Percentiles rank a stretch among this genome's conserved stretches.
Conservation (phyloP, 2,113 vertebrate genomes). For the Boulengeromyrus knoepffleri region DNA sequence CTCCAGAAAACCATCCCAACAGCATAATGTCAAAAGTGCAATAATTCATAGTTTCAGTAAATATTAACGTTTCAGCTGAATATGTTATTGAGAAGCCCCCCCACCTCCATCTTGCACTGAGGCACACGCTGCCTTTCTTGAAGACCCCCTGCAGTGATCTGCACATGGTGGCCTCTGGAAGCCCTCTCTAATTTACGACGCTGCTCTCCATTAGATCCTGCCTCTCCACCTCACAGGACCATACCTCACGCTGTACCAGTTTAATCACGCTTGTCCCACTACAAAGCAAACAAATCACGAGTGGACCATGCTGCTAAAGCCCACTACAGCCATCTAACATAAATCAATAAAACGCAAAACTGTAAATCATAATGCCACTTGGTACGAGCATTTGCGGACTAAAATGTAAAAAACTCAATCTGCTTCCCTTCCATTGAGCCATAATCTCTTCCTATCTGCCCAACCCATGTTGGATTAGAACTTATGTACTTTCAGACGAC, state of each 20-base stretch:
- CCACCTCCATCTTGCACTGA: neutral
- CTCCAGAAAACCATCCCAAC: neutral
- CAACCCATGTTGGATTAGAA: neutral
- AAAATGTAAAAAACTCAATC: neutral
- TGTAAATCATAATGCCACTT: neutral
- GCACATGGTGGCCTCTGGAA: neutral
- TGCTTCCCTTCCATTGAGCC: neutral
- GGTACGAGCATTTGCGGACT: neutral
- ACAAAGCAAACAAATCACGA: neutral
- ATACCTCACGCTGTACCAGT: neutral
- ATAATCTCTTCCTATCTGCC: neutral
- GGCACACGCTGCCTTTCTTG: neutral
- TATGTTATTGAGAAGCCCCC: neutral
- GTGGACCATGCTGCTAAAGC: neutral
- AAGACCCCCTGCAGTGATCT: neutral
- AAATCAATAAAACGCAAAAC: neutral
- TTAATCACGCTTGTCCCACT: neutral
- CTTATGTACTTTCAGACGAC: neutral
- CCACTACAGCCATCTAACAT: neutral
- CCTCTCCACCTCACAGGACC: neutral
- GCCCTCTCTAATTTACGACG: neutral
- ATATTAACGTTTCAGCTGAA: slow-evolving; percentile 6
- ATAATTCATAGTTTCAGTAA: slow-evolving; percentile 18
- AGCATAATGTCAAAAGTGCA: neutral
- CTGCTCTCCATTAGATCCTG: neutral